A percentile compares a stretch with the other conserved stretches of the same genome.
phyloP scores from a whole-genome alignment of 2,888 invertebrate genomes.

The Ditylenchus weischeri region DNA sequence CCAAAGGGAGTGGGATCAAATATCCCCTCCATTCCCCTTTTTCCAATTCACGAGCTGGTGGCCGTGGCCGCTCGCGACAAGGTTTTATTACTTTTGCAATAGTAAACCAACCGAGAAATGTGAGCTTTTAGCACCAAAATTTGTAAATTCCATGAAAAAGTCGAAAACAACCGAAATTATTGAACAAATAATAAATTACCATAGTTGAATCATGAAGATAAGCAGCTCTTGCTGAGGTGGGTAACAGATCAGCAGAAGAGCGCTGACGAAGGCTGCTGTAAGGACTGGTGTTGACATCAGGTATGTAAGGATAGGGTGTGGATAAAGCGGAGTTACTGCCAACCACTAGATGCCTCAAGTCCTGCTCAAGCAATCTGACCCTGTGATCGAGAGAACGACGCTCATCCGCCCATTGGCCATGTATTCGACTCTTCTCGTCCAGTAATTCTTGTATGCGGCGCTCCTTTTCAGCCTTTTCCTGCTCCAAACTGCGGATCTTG shows the following conservation, averaged over 20 bases:
- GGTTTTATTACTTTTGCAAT: no score
- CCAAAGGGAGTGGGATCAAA: no score
- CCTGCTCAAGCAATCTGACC: constrained; percentile 31
- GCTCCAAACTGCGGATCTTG: constrained; percentile 22
- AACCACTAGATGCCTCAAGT: constrained; percentile 29
- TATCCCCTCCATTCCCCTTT: no score
- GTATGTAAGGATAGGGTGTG: constrained; percentile 9
- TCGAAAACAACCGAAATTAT: no score
- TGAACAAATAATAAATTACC: no score
- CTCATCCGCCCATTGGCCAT: constrained; percentile 40
- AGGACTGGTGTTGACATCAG: background rate
- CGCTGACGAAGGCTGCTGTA: constrained; percentile 14
- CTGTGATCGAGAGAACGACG: constrained; percentile 35
- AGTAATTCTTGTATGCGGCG: constrained; percentile 36
- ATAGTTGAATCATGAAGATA: constrained; percentile 16
- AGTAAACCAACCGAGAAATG: no score
- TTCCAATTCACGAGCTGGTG: no score
- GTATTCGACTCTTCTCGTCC: constrained; percentile 40
- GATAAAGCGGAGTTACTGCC: constrained; percentile 20
- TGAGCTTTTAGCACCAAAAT: no score
- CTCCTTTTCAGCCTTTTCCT: constrained; percentile 39
- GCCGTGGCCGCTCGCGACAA: no score
- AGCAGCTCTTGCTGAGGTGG: constrained; percentile 23
- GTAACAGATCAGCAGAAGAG: constrained; percentile 24
- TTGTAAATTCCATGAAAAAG: no score